Conservation (phyloP, 2,888 invertebrate genomes). For the Disparrhopalites patrizii region DNA sequence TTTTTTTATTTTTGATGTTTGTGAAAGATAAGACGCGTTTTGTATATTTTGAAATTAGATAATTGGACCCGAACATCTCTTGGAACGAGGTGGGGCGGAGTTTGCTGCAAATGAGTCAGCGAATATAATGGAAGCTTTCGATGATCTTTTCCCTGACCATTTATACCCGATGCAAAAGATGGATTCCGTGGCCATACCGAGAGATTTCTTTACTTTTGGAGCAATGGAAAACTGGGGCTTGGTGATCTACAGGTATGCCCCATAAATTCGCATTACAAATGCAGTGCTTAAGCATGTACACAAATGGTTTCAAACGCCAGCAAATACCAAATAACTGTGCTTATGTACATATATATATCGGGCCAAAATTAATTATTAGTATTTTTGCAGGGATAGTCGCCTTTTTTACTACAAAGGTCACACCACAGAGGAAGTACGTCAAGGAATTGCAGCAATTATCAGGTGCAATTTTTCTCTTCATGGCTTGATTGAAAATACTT, state of each 20-base stretch:
- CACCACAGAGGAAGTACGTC: not conserved
- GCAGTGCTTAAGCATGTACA: no score
- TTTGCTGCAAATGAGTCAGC: constrained; percentile 31
- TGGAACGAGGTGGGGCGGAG: constrained; percentile 7
- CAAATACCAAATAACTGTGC: no score
- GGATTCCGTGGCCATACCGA: constrained; percentile 39
- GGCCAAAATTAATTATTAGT: not conserved
- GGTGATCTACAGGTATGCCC: constrained; percentile 36
- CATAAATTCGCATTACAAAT: not conserved
- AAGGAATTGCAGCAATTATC: constrained; percentile 1
- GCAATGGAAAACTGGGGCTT: constrained; percentile 40
- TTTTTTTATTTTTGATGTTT: no score
- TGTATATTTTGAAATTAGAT: constrained; percentile 15
- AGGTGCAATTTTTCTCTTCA: no score
- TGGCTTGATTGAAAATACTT: no score
- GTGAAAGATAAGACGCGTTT: no score
- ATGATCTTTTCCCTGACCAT: not conserved
- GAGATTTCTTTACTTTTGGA: constrained; percentile 29
- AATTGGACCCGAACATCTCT: constrained; percentile 35
- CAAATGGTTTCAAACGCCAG: no score
- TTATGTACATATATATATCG: no score
- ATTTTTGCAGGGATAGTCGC: constrained; percentile 14
- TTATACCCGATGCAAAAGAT: constrained; percentile 38
- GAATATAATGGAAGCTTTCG: constrained; percentile 30
- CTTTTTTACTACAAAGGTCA: not conserved